Evolutionary conservation across 1,140 invertebrate genomes (phyloP), one percentile per base, ranked within the genome.

Genomic region (Sinonovacula constricta): DNA sequence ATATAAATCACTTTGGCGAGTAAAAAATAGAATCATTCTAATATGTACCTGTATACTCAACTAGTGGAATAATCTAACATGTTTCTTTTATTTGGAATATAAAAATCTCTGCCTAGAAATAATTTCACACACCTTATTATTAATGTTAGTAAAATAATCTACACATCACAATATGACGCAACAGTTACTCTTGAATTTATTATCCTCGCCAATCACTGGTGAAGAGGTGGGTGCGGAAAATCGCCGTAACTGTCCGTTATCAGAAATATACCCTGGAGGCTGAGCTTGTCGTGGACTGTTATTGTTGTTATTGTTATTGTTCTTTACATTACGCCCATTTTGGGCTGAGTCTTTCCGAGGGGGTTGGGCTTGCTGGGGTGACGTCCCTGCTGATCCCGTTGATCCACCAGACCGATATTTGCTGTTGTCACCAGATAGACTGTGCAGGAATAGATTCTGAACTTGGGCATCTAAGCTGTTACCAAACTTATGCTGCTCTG

Each of bases 261-360:
- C 72, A 30, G 72, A 66, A 34, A 67, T 67, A 67, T 66, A 76
- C 3, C 62, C 57, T 0, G 72, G 72, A 24, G 72, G 72, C 33
- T 51, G 26, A 12, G 62, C 53, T 34, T 66, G 72, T 22, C 72
- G 36, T 10, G 26, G 5, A 69, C 30, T 54, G 10, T 4, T 67
- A 14, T 76, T 76, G 24, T 75, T 75, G 56, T 76, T 76, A 65
- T 74, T 74, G 59, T 76, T 76, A 54, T 74, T 74, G 34, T 56
- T 67, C 26, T 54, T 53, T 0, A 65, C 60, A 59, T 65, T 76
- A 26, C 56, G 60, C 22, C 72, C 72, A 59, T 76, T 76, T 34
- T 76, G 72, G 1, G 62, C 33, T 28, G 14, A 53, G 14, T 49
- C 49, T 14, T 76, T 60, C 53, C 65, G 66, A 2, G 36, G 45